phyloP scores from a whole-genome alignment of 2,888 invertebrate genomes.

The Eucriotettix oculatus region DNA sequence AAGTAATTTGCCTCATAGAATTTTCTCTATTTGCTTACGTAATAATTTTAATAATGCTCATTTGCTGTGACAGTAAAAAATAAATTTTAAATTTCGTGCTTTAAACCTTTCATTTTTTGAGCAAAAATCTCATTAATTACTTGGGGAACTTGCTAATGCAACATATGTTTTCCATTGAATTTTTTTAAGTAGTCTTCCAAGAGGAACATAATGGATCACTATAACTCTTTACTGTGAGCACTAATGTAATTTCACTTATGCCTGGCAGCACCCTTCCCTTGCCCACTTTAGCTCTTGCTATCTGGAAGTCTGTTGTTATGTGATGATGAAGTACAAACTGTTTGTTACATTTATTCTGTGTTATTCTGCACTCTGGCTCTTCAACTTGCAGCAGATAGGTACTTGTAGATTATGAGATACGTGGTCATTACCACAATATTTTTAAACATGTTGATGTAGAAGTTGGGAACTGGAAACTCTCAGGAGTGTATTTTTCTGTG shows the following conservation, averaged over 20 bases:
- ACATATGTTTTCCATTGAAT: not conserved
- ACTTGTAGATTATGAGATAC: constrained; percentile 1
- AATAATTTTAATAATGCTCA: too few species aligned
- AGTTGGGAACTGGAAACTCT: not conserved
- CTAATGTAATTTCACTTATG: not conserved
- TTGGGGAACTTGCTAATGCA: not conserved
- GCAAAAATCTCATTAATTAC: too few species aligned
- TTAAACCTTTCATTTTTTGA: too few species aligned
- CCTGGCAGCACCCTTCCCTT: not conserved
- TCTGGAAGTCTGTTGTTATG: constrained; percentile 11
- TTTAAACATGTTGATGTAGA: constrained; percentile 1
- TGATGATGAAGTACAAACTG: constrained; percentile 14
- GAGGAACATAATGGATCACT: not conserved
- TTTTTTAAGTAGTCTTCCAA: not conserved
- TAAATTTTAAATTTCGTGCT: too few species aligned
- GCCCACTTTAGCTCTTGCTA: constrained; percentile 1
- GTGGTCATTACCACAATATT: constrained; percentile 1
- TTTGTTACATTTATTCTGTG: constrained; percentile 8
- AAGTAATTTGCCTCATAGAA: too few species aligned
- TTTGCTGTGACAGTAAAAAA: too few species aligned
- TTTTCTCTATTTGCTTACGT: too few species aligned
- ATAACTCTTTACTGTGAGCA: not conserved
- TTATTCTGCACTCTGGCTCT: constrained; percentile 6
- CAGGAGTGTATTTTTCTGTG: constrained; percentile 7
- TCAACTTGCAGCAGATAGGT: constrained; percentile 1